phyloP scores from a whole-genome alignment of 2,113 vertebrate genomes.

The Pampusana beccarii region DNA sequence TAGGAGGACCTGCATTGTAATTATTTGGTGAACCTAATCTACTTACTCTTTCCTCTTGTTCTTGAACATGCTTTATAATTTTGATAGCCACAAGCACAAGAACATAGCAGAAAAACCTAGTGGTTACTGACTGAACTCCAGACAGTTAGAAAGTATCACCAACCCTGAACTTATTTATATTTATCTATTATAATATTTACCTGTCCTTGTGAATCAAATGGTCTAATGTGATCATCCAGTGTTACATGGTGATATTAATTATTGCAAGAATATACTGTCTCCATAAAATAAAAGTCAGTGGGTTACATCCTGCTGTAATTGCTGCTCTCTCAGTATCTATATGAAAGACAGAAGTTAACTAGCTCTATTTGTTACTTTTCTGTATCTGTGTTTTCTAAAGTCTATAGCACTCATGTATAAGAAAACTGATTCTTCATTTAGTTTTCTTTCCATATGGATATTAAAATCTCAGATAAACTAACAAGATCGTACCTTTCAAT shows the following conservation, averaged over 20 bases:
- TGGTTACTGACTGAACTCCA: slow-evolving; percentile 19
- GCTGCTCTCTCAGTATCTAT: background rate
- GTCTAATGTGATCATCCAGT: background rate
- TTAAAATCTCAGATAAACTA: background rate
- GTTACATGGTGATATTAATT: background rate
- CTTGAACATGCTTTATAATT: slow-evolving; percentile 33
- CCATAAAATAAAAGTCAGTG: background rate
- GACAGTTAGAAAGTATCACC: background rate
- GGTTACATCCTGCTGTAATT: background rate
- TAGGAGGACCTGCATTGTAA: slow-evolving; percentile 46
- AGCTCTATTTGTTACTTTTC: background rate
- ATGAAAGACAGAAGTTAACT: background rate
- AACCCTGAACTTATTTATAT: slow-evolving; percentile 4
- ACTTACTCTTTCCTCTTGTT: slow-evolving; percentile 21
- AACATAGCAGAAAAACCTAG: background rate
- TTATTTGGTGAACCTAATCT: slow-evolving; percentile 45
- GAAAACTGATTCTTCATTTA: background rate
- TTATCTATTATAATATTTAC: background rate
- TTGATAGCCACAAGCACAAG: slow-evolving; percentile 11
- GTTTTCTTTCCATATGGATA: background rate
- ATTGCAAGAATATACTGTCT: background rate
- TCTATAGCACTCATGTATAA: background rate
- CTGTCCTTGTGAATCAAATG: background rate
- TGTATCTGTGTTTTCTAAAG: background rate
- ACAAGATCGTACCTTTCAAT: background rate